Evolutionary conservation across 2,888 invertebrate species (phyloP), one percentile per base, ranked within the genome.

Genomic region (Oeneis ivallda): DNA sequence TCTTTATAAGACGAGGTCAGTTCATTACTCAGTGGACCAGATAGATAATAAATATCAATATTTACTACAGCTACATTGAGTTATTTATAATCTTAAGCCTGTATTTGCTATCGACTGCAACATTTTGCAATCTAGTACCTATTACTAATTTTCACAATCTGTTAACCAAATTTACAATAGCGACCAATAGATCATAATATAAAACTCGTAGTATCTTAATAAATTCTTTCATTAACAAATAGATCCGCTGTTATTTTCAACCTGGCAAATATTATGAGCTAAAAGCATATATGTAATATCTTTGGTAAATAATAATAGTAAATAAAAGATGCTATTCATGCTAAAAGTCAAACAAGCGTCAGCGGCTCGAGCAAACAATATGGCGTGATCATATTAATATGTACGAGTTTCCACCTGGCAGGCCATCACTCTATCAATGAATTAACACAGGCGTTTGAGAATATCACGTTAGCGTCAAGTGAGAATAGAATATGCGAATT

Each of bases 401-500:
- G 26, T 26, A 17, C 41, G 26, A 17, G 61, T 43, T 61, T 52
- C 52, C 41, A 52, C n/a, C 49, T 41, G 60, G 17, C 41, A 39
- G 39, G n/a, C 52, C 52, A 49, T 52, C 32, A 32, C 41, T 50
- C 13, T 19, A 50, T 60, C 19, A 54, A 54, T 54, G 37, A 74
- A 71, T 72, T 71, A 71, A 73, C 70, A 71, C 72, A 73, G 70
- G 69, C 66, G 69, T 66, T 70, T 62, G 71, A 76, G 73, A 78
- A 76, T 76, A 70, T 71, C 70, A 69, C 72, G 72, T 76, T 77
- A 74, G 78, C 74, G 77, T 76, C 32, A 63, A 64, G 34, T 58
- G 76, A 82, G 81, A 83, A 83, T 84, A 86, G 83, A 85, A 85
- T 86, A 81, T 84, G 83, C 84, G 85, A 88, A 88, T 86, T 85